Evolutionary conservation across 2,888 invertebrate species (phyloP), one percentile per base, ranked within the genome.

Genomic region (Orgyia antiqua): DNA sequence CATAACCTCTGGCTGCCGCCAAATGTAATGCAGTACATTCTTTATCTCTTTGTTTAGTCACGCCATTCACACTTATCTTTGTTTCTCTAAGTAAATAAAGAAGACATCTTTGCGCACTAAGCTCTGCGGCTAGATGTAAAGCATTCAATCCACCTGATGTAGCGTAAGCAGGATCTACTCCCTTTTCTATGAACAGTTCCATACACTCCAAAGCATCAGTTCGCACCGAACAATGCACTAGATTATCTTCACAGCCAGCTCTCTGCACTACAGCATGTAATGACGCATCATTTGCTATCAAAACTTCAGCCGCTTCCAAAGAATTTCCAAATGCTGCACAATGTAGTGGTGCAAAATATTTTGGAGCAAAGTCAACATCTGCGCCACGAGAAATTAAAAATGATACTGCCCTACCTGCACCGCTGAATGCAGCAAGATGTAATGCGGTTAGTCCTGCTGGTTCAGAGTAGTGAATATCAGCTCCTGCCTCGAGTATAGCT

Each of bases 281-380:
- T 23, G 89, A 88, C 3, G 94, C 91, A 1, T 92, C 92, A 44
- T 89, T 88, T 21, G 90, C 89, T 24, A 96, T 88, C 13, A 97
- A 88, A 44, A 94, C 84, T 66, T 91, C 91, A 7, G 93, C 92
- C 0, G 94, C 93, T 58, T 94, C 92, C 4, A 92, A 87, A 13
- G 94, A 92, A 56, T 96, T 95, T 2, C 96, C 94, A 72, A 96
- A 95, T 0, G 96, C 95, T 1, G 96, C 94, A 62, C 94, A 95
- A 64, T 97, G 96, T 29, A 97, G 84, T 0, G 96, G 94, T 13
- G 93, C 92, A 56, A 93, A 93, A 44, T 90, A 89, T 68, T 92
- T 92, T 19, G 89, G 89, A 12, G 90, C 88, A 21, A 89, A 87
- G 68, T 93, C 92, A 0, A 93, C 88, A 53, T 92, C 92, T 33